Conservation (phyloP, 1,140 invertebrate species). For the Sesamia nonagrioides region DNA sequence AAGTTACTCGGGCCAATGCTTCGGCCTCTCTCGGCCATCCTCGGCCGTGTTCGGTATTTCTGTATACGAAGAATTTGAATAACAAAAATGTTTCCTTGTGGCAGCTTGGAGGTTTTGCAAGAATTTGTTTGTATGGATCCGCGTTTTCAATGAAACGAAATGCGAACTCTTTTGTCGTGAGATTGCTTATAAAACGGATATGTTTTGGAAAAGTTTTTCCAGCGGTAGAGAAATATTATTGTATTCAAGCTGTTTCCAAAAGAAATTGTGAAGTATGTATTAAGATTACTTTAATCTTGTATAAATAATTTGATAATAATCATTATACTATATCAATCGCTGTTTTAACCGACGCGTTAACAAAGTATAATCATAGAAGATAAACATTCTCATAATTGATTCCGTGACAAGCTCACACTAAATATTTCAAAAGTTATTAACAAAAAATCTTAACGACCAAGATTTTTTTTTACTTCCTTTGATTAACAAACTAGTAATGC, state of each 20-base stretch:
- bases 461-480: background rate
- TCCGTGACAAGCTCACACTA: background rate
- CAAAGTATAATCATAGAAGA: background rate
- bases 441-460: background rate
- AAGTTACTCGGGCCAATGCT: conserved; percentile 59
- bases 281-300: background rate
- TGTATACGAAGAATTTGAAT: conserved; percentile 47
- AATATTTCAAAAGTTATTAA: background rate
- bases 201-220: conserved; percentile 12
- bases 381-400: background rate
- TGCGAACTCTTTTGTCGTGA: conserved; percentile 13
- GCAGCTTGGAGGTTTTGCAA: conserved; percentile 47
- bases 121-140: conserved; percentile 46
- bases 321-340: background rate
- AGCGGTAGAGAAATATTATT: background rate
- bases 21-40: conserved; percentile 59
- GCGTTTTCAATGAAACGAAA: conserved; percentile 43
- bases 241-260: conserved; percentile 21
- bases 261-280: conserved; percentile 16
- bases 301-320: conserved; percentile 9
- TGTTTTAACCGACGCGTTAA: background rate
- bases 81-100: conserved; percentile 49
- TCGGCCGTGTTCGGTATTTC: conserved; percentile 57
- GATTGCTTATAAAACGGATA: conserved; percentile 7
- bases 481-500: background rate